Evolutionary conservation across 2,113 vertebrate genomes (phyloP).

Genomic region (Nothocercus julius): DNA sequence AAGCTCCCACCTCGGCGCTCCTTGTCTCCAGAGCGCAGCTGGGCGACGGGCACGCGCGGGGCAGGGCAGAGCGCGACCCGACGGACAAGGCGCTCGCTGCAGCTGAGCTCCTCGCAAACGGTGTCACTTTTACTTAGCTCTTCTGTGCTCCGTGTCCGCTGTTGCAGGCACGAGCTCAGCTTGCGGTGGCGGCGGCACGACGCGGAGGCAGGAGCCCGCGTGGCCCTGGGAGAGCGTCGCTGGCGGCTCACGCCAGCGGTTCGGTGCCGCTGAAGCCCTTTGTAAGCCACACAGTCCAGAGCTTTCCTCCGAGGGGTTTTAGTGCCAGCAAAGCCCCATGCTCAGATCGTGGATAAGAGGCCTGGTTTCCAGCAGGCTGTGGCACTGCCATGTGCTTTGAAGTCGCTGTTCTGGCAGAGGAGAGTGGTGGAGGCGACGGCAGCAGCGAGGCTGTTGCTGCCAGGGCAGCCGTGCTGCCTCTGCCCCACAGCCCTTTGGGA

Average conservation of each 20-base stretch:
- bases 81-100: conserved; percentile 7
- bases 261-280: neutral
- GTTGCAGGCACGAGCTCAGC: neutral
- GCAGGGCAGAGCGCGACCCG: neutral
- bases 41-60: neutral
- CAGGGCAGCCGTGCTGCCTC: neutral
- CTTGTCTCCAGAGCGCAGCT: neutral
- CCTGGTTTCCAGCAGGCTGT: neutral
- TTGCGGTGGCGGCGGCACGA: neutral
- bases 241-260: neutral
- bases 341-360: neutral
- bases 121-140: neutral
- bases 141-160: neutral
- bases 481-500: neutral
- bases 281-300: neutral
- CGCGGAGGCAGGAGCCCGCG: neutral
- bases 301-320: neutral
- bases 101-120: neutral
- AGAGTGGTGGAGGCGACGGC: neutral
- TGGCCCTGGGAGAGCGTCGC: neutral
- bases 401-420: neutral
- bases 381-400: neutral
- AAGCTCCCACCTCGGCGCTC: neutral
- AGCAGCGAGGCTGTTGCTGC: neutral
- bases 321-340: neutral